Evolutionary conservation across 2,888 invertebrate genomes (phyloP).

Genomic region (Diarsia rubi): DNA sequence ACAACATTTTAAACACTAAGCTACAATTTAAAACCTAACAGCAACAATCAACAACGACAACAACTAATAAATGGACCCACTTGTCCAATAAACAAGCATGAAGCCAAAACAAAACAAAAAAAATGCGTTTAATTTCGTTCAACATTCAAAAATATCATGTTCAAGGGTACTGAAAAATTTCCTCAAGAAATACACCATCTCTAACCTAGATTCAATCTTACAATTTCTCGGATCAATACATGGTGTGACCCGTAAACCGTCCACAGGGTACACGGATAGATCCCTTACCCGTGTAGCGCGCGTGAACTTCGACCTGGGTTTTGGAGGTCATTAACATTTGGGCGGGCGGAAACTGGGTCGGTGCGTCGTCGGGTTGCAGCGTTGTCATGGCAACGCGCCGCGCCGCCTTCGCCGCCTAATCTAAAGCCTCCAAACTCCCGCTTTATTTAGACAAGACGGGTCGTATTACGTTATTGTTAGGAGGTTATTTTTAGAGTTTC

Average conservation of each 20-base stretch:
- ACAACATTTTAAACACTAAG: slow-evolving; percentile 62
- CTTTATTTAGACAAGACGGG: slow-evolving; percentile 66
- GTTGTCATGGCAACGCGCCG: slow-evolving; percentile 82
- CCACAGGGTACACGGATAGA: slow-evolving; percentile 81
- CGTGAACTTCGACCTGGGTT: slow-evolving; percentile 91
- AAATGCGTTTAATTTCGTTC: slow-evolving; percentile 38
- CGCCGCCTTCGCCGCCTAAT: slow-evolving; percentile 63
- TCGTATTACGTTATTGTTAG: slow-evolving; percentile 48
- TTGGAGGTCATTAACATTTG: slow-evolving; percentile 91
- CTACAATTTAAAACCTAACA: slow-evolving; percentile 64
- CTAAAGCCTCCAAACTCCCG: slow-evolving; percentile 70
- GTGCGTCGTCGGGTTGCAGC: slow-evolving; percentile 84
- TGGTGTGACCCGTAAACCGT: slow-evolving; percentile 85
- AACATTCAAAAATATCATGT: slow-evolving; percentile 56
- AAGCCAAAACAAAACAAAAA: slow-evolving; percentile 57
- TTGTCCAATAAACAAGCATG: slow-evolving; percentile 63
- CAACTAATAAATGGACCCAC: slow-evolving; percentile 55
- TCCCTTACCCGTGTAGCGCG: slow-evolving; percentile 88
- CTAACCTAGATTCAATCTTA: slow-evolving; percentile 86
- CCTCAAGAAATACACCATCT: slow-evolving; percentile 69
- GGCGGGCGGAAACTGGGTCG: slow-evolving; percentile 87
- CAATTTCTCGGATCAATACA: slow-evolving; percentile 86
- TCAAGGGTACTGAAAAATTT: slow-evolving; percentile 58
- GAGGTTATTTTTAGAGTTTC: slow-evolving; percentile 63
- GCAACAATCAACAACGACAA: slow-evolving; percentile 42